A percentile compares a stretch with the other conserved stretches of the same genome.
Evolutionary conservation across 2,888 invertebrate species (phyloP).

Genomic region (Abrostola tripartita): DNA sequence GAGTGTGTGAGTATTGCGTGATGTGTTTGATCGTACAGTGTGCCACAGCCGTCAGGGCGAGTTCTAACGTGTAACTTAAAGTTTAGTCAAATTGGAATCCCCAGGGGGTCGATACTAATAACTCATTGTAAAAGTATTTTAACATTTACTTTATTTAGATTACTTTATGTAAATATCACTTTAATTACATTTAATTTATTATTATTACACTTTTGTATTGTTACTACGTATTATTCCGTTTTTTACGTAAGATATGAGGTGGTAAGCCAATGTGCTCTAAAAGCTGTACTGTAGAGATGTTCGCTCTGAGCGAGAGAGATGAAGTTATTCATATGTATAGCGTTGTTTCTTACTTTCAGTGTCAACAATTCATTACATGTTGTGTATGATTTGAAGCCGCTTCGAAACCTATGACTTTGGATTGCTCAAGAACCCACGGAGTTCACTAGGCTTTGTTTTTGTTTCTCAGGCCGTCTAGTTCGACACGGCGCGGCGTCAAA

Average conservation of each 20-base stretch:
- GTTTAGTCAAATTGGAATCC: constrained; percentile 54
- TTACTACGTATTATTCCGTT: constrained; percentile 59
- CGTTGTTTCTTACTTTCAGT: constrained; percentile 19
- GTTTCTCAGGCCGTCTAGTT: neutral
- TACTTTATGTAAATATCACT: constrained; percentile 63
- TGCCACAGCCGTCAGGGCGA: neutral
- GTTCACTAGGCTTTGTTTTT: neutral
- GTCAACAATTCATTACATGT: constrained; percentile 9
- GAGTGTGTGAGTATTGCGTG: neutral
- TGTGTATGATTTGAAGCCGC: constrained; percentile 21
- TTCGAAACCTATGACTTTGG: neutral
- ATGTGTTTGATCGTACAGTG: neutral
- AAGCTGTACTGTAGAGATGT: constrained; percentile 13
- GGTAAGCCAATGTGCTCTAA: constrained; percentile 37
- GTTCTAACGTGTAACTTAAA: constrained; percentile 38
- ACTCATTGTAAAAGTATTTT: constrained; percentile 59
- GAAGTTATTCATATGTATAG: neutral
- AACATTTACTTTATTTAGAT: constrained; percentile 54
- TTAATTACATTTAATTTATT: constrained; percentile 64
- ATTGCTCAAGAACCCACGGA: neutral
- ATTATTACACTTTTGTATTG: constrained; percentile 64
- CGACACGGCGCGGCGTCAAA: constrained; percentile 6
- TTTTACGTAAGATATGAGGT: constrained; percentile 29
- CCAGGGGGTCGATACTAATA: constrained; percentile 50
- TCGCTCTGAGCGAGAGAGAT: constrained; percentile 19